These are phyloP conservation scores for Melanophora roralis DNA, from an alignment of 2,888 invertebrate species.

Conservation along the genomic window DNA sequence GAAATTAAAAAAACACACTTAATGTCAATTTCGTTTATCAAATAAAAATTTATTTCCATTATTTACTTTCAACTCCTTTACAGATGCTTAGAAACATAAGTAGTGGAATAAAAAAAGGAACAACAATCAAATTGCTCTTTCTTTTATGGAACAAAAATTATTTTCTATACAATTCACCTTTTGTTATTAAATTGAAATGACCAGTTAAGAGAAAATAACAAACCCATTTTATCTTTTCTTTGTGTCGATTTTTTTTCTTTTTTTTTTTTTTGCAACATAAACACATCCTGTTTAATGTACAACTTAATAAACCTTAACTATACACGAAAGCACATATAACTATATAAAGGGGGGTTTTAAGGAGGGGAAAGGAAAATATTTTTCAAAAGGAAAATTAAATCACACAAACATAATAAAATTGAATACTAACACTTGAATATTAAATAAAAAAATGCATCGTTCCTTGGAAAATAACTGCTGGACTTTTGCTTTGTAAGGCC, in stretches of 20 bases:
- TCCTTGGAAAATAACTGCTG: too few species aligned
- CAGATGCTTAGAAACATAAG: not conserved
- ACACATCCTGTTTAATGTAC: constrained; percentile 30
- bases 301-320: constrained; percentile 55
- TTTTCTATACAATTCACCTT: constrained; percentile 45
- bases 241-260: too few species aligned
- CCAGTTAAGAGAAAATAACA: constrained; percentile 38
- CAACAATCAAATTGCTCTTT: not conserved
- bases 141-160: not conserved
- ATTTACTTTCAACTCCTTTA: constrained; percentile 6
- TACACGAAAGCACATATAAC: not conserved
- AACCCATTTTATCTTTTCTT: constrained; percentile 4
- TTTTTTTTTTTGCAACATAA: too few species aligned
- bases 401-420: constrained; percentile 34
- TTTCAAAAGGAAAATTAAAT: constrained; percentile 35
- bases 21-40: constrained; percentile 55
- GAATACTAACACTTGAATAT: not conserved
- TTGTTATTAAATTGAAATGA: constrained; percentile 51
- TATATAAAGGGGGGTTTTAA: not conserved
- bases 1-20: constrained; percentile 12
- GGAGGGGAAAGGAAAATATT: not conserved
- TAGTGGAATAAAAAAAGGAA: not conserved
- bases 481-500: not conserved
- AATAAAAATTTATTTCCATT: constrained; percentile 48
- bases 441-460: not conserved